Conservation (phyloP, 2,888 invertebrate species). For the Macropis europaea region DNA sequence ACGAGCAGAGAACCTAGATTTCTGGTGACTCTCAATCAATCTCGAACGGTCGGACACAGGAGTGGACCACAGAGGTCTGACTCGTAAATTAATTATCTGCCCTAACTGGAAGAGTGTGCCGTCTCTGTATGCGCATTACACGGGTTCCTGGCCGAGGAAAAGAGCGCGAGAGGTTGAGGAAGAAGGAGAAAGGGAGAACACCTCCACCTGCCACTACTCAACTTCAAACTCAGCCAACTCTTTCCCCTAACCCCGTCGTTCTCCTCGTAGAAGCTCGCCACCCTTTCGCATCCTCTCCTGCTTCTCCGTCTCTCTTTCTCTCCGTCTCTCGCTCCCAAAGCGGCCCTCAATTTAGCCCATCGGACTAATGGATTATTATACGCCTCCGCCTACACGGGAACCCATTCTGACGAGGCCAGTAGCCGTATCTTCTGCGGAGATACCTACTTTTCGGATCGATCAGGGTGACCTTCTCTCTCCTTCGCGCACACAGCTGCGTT, state of each 20-base stretch:
- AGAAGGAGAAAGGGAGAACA: neutral
- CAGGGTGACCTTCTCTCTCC: conserved; percentile 38
- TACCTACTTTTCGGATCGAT: conserved; percentile 64
- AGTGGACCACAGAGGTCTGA: conserved; percentile 50
- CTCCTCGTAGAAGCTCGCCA: conserved; percentile 46
- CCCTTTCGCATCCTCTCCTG: conserved; percentile 26
- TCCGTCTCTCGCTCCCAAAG: conserved; percentile 28
- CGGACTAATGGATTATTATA: conserved; percentile 72
- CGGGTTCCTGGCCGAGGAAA: neutral
- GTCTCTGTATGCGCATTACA: conserved; percentile 1
- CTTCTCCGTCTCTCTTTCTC: neutral
- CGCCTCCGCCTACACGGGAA: conserved; percentile 57
- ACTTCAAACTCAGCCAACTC: conserved; percentile 60
- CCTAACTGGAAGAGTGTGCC: conserved; percentile 10
- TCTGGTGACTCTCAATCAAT: conserved; percentile 65
- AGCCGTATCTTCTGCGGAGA: conserved; percentile 54
- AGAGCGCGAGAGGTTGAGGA: neutral
- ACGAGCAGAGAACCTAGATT: conserved; percentile 35
- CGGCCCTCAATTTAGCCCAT: conserved; percentile 64
- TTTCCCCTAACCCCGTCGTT: conserved; percentile 22
- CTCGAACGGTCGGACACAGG: conserved; percentile 60
- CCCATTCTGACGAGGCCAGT: conserved; percentile 51
- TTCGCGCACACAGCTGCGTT: neutral
- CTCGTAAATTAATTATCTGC: conserved; percentile 70
- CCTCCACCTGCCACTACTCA: conserved; percentile 58